Base-by-base conservation (phyloP, 2,113 vertebrate genomes). In the Rhabdornis inornatus region DNA sequence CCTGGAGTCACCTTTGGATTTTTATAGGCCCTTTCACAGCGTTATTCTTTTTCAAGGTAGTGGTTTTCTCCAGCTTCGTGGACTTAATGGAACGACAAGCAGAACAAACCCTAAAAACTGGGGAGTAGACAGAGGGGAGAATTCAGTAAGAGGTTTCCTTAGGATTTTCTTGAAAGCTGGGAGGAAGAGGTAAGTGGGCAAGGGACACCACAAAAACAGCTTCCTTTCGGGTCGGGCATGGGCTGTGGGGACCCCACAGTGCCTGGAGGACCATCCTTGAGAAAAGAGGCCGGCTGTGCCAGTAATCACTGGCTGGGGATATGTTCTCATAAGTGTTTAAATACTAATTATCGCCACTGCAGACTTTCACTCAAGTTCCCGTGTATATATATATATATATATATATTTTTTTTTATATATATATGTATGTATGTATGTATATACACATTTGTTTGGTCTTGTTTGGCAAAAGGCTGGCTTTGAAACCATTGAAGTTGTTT, bases 401-500 rank as follows among this genome's bases (percentile, higher is more conserved):
- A 22, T 23, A 44, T 31, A 44, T 64, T 2, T 11, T 4, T 45
- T 21, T 23, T 6, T 47, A 12, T 23, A 11, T 45, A 10, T 21
- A 21, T 47, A 47, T 7, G 10, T 23, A 23, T 10, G 15, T 50
- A 27, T 27, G 5, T 50, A 27, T 50, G 7, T 30, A 28, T 61
- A 11, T n/a, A n/a, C n/a, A n/a, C n/a, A n/a, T 39, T 39, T n/a
- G n/a, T n/a, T n/a, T 39, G 39, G 39, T 39, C 39, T 39, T 39
- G 10, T 39, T 39, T 39, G 39, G 39, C 39, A 39, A 39, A 39
- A 39, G 39, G 39, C 39, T 39, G 39, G 39, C 39, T 39, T 39
- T 91, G 71, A 83, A 96, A 86, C 84, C 7, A 66, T n/a, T 83
- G 27, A 77, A 61, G 85, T 95, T 94, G 97, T 92, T 96, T 96